Evolutionary conservation across 2,888 invertebrate species (phyloP), one percentile per base, ranked within the genome.

Genomic region (Macroteleia sp.): DNA sequence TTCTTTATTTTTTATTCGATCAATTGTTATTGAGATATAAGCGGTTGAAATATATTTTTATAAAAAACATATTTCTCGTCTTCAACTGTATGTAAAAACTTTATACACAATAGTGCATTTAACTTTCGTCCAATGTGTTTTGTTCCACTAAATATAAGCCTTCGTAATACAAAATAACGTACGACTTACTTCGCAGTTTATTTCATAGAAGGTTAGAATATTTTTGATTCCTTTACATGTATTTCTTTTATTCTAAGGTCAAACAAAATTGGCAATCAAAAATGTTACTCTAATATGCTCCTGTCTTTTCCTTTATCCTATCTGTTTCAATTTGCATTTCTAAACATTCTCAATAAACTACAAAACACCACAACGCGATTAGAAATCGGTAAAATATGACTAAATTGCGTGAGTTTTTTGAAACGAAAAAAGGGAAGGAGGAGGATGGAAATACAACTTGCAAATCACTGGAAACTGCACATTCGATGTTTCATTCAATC

Each of bases 41-140:
- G n/a, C n/a, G n/a, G n/a, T n/a, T n/a, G n/a, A 75, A 69, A 75
- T 75, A 75, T 67, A 69, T 75, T 67, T 62, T 67, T 75, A 69
- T 75, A 75, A 67, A 74, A 75, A 75, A 69, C 75, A 75, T 75
- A 67, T 62, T 66, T 69, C 17, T 56, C 75, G 54, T 62, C 39
- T 56, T 28, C n/a, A 67, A 67, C 50, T 59, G 67, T 54, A 36
- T 69, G 54, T 75, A 67, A 69, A 75, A 69, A 75, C 67, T 61
- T 67, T 66, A 75, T 67, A 61, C 74, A 61, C 74, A 67, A 75
- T 75, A 75, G 61, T 75, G 67, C 67, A 67, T 62, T 54, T 36
- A 64, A 75, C 67, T 69, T 75, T 75, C 67, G 69, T 75, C 75
- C 75, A 61, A 69, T 75, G 67, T 75, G 56, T 50, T 69, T 54